Percentiles rank a stretch among this genome's conserved stretches.
phyloP scores from a whole-genome alignment of 1,140 invertebrate genomes.

The Rhizoglyphus robini region DNA sequence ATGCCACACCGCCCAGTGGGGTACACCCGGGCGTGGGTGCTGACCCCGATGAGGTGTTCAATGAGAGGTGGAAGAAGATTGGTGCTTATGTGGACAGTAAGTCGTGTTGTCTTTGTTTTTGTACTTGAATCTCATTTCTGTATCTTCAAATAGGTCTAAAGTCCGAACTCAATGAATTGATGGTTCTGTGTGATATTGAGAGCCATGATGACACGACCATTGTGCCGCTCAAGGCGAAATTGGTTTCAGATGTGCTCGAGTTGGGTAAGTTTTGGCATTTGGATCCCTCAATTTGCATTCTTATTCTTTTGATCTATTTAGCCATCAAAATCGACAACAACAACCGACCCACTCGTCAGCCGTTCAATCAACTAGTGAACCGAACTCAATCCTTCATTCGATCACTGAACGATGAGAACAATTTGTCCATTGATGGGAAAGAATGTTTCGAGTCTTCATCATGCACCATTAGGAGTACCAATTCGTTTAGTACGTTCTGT shows the following conservation, averaged over 20 bases:
- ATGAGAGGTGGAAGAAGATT: neutral
- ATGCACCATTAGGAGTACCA: too few relatives aligned
- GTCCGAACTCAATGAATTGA: neutral
- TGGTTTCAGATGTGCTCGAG: neutral
- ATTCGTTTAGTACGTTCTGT: too few relatives aligned
- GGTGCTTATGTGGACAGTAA: neutral
- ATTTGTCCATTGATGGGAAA: too few relatives aligned
- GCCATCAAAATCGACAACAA: neutral
- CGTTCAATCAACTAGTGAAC: neutral
- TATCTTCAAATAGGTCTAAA: neutral
- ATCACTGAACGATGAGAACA: neutral
- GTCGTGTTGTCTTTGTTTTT: neutral
- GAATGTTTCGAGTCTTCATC: too few relatives aligned
- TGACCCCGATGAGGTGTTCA: neutral
- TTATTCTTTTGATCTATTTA: neutral
- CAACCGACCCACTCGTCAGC: neutral
- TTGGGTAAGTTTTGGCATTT: neutral
- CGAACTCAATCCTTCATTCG: neutral
- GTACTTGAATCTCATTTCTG: neutral
- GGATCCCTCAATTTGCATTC: neutral
- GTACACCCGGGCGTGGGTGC: neutral
- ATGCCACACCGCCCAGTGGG: neutral
- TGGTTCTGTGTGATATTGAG: neutral
- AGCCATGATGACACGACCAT: constrained; percentile 2
- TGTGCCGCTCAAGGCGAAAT: neutral